Percentiles rank a stretch among this genome's conserved stretches.
phyloP scores from a whole-genome alignment of 2,888 invertebrate species.

The Macrosoma leucophasiata region DNA sequence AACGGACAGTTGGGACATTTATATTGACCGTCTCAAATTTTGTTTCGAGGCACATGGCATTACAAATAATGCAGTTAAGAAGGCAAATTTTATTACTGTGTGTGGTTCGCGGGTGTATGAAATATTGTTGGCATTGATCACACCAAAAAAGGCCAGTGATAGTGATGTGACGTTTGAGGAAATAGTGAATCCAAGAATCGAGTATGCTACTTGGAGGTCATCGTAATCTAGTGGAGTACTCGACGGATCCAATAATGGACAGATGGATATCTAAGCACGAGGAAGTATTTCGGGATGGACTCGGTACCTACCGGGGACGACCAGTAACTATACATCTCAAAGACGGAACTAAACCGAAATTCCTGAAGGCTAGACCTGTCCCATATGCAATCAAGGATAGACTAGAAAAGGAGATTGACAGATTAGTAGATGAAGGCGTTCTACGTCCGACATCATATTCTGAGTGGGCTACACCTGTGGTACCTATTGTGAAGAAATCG shows the following conservation, averaged over 20 bases:
- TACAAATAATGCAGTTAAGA: too few relatives aligned
- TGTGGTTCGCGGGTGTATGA: too few relatives aligned
- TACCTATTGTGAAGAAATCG: constrained; percentile 25
- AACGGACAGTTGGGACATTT: too few relatives aligned
- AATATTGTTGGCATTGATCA: too few relatives aligned
- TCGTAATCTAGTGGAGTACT: constrained; percentile 15
- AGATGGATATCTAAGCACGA: constrained; percentile 7
- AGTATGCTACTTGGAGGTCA: constrained; percentile 12
- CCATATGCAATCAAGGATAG: constrained; percentile 25
- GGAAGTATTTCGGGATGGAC: constrained; percentile 23
- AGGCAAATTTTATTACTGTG: too few relatives aligned
- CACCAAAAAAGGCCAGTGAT: too few relatives aligned
- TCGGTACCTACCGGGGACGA: constrained; percentile 24
- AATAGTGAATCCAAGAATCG: too few relatives aligned
- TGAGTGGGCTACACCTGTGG: constrained; percentile 32
- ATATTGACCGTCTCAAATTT: too few relatives aligned
- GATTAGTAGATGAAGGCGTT: constrained; percentile 10
- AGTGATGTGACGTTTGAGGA: constrained; percentile 11
- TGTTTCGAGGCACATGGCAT: too few relatives aligned
- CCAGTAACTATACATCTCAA: constrained; percentile 26
- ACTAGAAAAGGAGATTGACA: constrained; percentile 24
- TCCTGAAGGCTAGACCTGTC: constrained; percentile 24
- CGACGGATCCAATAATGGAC: not conserved
- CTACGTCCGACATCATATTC: constrained; percentile 10
- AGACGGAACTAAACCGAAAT: constrained; percentile 25